Conservation (phyloP, 1,140 invertebrate genomes). For the Augochlora pura region DNA sequence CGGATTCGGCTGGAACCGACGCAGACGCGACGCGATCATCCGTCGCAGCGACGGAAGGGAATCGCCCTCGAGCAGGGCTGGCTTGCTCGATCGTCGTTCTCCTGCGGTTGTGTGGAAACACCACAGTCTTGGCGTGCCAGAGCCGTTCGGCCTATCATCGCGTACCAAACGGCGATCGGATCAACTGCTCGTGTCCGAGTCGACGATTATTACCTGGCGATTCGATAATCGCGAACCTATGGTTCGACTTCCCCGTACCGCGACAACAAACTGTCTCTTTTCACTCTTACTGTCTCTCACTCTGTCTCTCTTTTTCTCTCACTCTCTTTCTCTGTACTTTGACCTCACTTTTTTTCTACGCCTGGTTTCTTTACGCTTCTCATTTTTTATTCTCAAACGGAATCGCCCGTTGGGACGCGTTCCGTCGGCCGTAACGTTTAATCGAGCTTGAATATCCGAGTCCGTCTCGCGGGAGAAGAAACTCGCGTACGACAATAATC, state of each 20-base stretch:
- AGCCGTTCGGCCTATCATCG: slow-evolving; percentile 1
- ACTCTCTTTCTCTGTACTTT: too few species aligned
- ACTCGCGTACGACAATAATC: too few species aligned
- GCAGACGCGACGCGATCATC: neutral
- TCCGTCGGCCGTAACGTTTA: too few species aligned
- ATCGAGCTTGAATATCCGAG: too few species aligned
- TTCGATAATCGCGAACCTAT: slow-evolving; percentile 3
- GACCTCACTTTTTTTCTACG: too few species aligned
- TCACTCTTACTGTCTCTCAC: neutral
- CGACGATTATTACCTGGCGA: neutral
- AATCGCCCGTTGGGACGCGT: too few species aligned
- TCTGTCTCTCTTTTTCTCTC: neutral
- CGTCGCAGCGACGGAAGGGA: too few species aligned
- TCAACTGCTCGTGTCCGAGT: neutral
- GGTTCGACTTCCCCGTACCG: slow-evolving; percentile 9
- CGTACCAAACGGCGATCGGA: neutral
- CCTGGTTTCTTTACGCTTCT: too few species aligned
- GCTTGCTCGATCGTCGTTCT: neutral
- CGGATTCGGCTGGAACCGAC: slow-evolving; percentile 1
- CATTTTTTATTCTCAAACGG: too few species aligned
- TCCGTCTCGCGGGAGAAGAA: too few species aligned
- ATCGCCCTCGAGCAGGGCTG: too few species aligned
- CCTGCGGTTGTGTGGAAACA: neutral
- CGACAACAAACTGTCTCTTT: neutral
- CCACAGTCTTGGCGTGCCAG: neutral